Percentiles rank a stretch among this genome's conserved stretches.
Evolutionary conservation across 2,797 vertebrate genomes (phyloP).

Genomic region (Acridotheres tristis): DNA sequence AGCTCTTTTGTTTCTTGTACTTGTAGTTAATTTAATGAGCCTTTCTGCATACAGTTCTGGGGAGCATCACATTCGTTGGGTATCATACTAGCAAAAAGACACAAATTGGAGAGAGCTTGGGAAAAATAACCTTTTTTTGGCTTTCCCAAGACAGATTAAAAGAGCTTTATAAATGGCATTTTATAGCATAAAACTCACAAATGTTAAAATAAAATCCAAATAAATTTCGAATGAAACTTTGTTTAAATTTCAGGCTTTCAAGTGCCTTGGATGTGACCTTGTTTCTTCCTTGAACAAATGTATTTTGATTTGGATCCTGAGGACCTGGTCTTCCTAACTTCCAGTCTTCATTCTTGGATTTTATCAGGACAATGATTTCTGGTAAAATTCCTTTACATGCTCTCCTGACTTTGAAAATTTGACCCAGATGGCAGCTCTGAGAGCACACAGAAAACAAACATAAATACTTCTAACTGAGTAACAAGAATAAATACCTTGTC

Average conservation of each 20-base stretch:
- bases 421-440: slow-evolving; percentile 3
- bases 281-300: background rate
- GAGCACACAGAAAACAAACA: background rate
- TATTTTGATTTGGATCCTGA: background rate
- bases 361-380: background rate
- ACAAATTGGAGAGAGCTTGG: background rate
- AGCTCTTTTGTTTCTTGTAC: background rate
- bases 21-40: background rate
- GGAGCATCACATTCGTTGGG: background rate
- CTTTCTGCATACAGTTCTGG: background rate
- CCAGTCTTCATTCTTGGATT: background rate
- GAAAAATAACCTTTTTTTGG: background rate
- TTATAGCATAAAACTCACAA: background rate
- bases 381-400: background rate
- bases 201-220: background rate
- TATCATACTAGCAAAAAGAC: background rate
- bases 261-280: background rate
- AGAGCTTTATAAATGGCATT: background rate
- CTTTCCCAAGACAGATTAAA: background rate
- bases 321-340: background rate
- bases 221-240: background rate
- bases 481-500: slow-evolving; percentile 17
- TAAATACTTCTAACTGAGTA: background rate
- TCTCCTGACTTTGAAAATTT: background rate
- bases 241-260: background rate